phyloP scores from a whole-genome alignment of 1,140 invertebrate genomes.

The Lutraria rhynchaena region DNA sequence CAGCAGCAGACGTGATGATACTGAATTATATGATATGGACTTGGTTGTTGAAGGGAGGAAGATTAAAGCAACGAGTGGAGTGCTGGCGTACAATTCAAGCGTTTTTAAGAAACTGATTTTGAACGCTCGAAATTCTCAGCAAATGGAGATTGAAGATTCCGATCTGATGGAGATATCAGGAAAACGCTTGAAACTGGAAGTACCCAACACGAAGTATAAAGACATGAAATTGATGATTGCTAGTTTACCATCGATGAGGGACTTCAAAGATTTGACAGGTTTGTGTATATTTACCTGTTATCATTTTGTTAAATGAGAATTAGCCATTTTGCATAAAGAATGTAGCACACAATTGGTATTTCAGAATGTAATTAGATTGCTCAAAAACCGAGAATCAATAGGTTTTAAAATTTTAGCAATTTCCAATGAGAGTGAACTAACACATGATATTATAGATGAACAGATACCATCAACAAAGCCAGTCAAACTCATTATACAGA shows the following conservation, averaged over 20 bases:
- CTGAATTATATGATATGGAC: conserved; percentile 2
- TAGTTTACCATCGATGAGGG: neutral
- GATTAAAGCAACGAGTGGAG: neutral
- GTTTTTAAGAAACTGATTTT: conserved; percentile 16
- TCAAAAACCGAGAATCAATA: too few species aligned
- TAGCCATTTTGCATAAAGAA: too few species aligned
- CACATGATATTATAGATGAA: too few species aligned
- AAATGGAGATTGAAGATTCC: neutral
- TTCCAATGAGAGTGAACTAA: too few species aligned
- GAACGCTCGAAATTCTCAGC: neutral
- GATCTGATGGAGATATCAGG: neutral
- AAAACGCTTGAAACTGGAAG: neutral
- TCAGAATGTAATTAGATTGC: too few species aligned
- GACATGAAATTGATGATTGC: conserved; percentile 3
- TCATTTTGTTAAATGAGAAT: too few species aligned
- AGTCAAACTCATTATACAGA: too few species aligned
- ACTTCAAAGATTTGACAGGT: conserved; percentile 2
- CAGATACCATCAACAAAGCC: too few species aligned
- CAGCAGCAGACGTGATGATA: neutral
- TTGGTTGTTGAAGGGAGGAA: conserved; percentile 18
- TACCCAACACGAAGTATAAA: conserved; percentile 13
- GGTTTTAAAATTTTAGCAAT: too few species aligned
- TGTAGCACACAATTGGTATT: too few species aligned
- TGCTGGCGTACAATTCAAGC: conserved; percentile 17
- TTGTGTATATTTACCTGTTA: neutral